Evolutionary conservation across 2,113 vertebrate species (phyloP).

Genomic region (Ia io): DNA sequence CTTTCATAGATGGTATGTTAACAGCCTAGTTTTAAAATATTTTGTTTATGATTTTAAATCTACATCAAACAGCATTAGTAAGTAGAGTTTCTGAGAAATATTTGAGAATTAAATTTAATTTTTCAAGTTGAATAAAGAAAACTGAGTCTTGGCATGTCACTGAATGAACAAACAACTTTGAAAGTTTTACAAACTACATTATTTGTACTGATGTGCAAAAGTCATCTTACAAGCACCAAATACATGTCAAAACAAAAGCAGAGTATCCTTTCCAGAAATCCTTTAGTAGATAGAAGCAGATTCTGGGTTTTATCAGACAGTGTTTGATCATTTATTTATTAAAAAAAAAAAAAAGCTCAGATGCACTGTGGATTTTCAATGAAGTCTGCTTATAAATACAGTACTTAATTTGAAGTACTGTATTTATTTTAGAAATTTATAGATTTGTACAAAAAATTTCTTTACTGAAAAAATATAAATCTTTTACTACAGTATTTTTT

Average conservation of each 20-base stretch:
- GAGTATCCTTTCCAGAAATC: background rate
- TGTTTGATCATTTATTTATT: conserved; percentile 54
- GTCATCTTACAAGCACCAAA: background rate
- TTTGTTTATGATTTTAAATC: background rate
- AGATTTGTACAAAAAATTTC: background rate
- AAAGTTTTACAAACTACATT: conserved; percentile 27
- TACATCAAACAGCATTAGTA: background rate
- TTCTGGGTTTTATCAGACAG: background rate
- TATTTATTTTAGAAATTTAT: conserved; percentile 30
- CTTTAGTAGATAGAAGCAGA: background rate
- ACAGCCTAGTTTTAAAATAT: background rate
- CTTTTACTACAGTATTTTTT: background rate
- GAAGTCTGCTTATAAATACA: background rate
- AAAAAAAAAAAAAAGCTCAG: background rate
- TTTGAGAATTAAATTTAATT: conserved; percentile 45
- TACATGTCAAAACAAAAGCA: conserved; percentile 6
- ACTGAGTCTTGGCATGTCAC: background rate
- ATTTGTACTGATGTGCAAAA: conserved; percentile 34
- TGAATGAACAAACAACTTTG: conserved; percentile 12
- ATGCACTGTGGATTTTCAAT: background rate
- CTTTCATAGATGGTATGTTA: background rate
- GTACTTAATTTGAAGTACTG: background rate
- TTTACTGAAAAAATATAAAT: background rate
- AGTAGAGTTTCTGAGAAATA: conserved; percentile 15
- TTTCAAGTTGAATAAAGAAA: conserved; percentile 17